These are phyloP conservation scores for Stichodactyla helianthus DNA, from an alignment of 64 coral and sea anemone species.

Conservation along the genomic window DNA sequence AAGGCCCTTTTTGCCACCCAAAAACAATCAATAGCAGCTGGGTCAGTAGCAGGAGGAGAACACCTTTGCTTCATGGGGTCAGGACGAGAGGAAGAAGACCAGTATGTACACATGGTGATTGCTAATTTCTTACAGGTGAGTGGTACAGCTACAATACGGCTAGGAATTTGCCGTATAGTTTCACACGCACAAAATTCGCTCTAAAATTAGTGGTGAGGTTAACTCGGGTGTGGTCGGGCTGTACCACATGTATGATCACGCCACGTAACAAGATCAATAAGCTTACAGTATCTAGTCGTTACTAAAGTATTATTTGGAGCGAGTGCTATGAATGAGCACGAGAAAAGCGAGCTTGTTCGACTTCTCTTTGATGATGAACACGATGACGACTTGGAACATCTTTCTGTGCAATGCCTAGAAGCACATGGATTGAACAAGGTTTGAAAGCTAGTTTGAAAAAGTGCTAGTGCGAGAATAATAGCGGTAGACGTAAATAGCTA, in stretches of 20 bases:
- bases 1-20: slow-evolving; percentile 96
- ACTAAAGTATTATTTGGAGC: background rate
- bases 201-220: slow-evolving; percentile 1
- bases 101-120: slow-evolving; percentile 99
- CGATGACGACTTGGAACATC: background rate
- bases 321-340: background rate
- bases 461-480: too few species aligned
- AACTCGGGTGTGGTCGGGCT: background rate
- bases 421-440: background rate
- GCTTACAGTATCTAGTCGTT: background rate
- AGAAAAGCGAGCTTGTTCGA: background rate
- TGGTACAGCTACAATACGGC: background rate
- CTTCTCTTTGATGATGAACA: slow-evolving; percentile 10
- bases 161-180: too few species aligned
- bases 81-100: slow-evolving; percentile 96
- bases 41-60: slow-evolving; percentile 94
- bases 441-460: background rate
- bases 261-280: background rate
- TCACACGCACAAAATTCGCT: background rate
- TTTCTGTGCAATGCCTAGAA: background rate
- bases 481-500: too few species aligned
- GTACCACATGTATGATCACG: background rate
- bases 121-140: slow-evolving; percentile 98
- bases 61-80: slow-evolving; percentile 96
- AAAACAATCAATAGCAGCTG: slow-evolving; percentile 92